Base-by-base conservation (phyloP, 2,888 invertebrate genomes). In the Xanthorhoe designata region DNA sequence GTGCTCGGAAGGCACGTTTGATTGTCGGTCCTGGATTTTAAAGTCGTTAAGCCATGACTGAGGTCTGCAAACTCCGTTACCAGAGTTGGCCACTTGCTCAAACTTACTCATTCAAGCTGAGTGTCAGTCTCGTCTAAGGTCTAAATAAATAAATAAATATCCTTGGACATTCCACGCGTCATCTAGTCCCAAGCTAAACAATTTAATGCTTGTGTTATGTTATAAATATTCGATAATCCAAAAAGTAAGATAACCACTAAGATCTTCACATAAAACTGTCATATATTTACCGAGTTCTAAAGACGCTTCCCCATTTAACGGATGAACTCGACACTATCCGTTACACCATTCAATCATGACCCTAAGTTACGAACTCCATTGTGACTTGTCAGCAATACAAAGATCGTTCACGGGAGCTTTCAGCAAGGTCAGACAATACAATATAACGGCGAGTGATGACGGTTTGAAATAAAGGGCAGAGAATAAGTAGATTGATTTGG, bases 371-470 rank as follows among this genome's bases (percentile, higher is more conserved):
- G 32, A 52, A 38, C 15, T n/a, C 49, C 24, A 29, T 66, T 58
- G 66, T 57, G 29, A 9, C 32, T 47, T 15, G 35, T 18, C 55
- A 49, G 53, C 13, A 32, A 38, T 42, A 57, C 57, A 61, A 61
- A 61, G 18, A 50, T 24, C 17, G 18, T 58, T 42, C 15, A 6
- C 35, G 49, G n/a, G 35, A 13, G 51, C 54, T 55, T 50, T 19
- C 50, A 56, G n/a, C 50, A 38, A 61, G 53, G 58, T 42, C n/a
- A 24, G 38, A 38, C 29, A 62, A 62, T 32, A 60, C n/a, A 42
- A n/a, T 45, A n/a, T 17, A 47, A 17, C 6, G 15, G 17, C 15
- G 17, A 15, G 15, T 32, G 32, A 15, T 47, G 47, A 17, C 47
- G 47, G 17, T 17, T 47, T 45, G 0, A 17, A 17, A 17, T 45